These are phyloP conservation scores for Apoderus coryli DNA, from an alignment of 2,888 invertebrate genomes.

Conservation along the genomic window DNA sequence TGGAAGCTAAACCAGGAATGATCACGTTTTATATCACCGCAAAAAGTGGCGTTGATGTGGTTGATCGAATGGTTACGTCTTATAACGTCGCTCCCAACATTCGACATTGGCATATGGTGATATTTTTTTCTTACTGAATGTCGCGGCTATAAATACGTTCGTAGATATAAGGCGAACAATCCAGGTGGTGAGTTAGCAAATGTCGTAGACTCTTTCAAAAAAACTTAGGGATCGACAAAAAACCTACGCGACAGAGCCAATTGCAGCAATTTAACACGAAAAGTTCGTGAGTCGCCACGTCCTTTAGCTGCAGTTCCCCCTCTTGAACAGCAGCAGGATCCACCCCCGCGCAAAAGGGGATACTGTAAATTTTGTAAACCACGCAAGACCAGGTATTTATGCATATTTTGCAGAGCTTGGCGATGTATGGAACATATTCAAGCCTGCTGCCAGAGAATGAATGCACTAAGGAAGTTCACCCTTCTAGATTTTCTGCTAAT, in stretches of 20 bases:
- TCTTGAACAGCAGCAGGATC: constrained; percentile 6
- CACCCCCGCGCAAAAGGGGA: constrained; percentile 4
- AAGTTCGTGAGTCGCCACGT: constrained; percentile 1
- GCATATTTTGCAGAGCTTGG: constrained; percentile 7
- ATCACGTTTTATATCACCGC: constrained; percentile 8
- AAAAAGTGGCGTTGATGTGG: constrained; percentile 10
- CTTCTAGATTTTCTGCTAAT: background rate
- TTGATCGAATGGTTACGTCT: constrained; percentile 6
- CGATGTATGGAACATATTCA: constrained; percentile 6
- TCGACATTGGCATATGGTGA: constrained; percentile 6
- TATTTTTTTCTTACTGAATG: constrained; percentile 1
- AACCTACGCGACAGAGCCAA: background rate
- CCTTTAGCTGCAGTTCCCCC: constrained; percentile 6
- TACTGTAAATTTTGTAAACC: constrained; percentile 9
- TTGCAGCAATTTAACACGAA: background rate
- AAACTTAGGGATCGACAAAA: constrained; percentile 1
- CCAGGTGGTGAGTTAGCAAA: background rate
- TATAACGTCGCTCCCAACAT: constrained; percentile 6
- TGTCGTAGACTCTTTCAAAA: background rate
- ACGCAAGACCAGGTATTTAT: constrained; percentile 7
- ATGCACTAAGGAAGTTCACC: background rate
- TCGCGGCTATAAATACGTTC: background rate
- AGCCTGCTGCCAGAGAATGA: constrained; percentile 2
- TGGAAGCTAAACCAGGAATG: constrained; percentile 7
- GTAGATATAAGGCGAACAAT: background rate